A percentile compares a stretch with the other conserved stretches of the same genome.
These are phyloP conservation scores for Hipposideros larvatus DNA, from an alignment of 2,797 vertebrate species.

Conservation along the genomic window DNA sequence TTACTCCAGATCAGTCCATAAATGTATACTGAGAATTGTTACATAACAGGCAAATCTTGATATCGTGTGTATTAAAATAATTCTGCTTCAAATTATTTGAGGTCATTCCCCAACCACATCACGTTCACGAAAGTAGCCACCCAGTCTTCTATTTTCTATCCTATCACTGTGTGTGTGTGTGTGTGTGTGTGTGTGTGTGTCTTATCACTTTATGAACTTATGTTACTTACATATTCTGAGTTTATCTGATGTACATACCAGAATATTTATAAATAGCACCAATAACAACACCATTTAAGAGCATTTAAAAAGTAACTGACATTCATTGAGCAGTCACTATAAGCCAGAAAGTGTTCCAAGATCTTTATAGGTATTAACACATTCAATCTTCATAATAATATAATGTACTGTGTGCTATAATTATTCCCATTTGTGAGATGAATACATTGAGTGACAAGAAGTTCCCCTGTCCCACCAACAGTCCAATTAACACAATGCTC, in stretches of 20 bases:
- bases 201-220: background rate
- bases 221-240: background rate
- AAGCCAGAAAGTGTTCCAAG: background rate
- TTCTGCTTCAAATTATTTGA: background rate
- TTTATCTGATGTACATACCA: background rate
- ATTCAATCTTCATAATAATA: background rate
- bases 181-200: too few species aligned
- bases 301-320: background rate
- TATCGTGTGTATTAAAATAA: background rate
- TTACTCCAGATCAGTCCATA: background rate
- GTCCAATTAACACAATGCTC: background rate
- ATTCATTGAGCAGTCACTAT: background rate
- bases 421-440: background rate
- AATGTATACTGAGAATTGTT: background rate
- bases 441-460: background rate
- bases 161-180: background rate
- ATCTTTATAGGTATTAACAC: background rate
- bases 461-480: rapidly evolving
- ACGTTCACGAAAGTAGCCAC: background rate
- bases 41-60: background rate
- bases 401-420: background rate
- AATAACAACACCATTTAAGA: background rate
- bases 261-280: background rate
- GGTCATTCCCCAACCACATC: rapidly evolving
- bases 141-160: background rate